Conservation (phyloP, 2,113 vertebrate species). For the Plecturocebus donacophilus region DNA sequence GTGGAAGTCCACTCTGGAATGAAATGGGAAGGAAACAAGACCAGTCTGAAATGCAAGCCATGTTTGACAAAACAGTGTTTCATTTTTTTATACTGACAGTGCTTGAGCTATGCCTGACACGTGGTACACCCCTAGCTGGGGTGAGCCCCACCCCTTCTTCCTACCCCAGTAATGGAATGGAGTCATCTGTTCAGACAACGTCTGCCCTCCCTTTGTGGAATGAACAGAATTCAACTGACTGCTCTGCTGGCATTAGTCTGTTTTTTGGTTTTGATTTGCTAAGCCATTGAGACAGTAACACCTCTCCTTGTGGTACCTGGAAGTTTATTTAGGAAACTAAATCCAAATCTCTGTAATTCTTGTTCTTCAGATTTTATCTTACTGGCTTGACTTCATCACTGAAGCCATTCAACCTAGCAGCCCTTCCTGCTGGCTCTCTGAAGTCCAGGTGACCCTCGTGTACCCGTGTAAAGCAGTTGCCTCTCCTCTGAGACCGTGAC, state of each 20-base stretch:
- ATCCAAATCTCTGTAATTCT: neutral
- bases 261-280: neutral
- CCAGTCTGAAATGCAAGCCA: neutral
- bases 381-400: no score
- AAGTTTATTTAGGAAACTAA: neutral
- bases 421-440: neutral
- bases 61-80: neutral
- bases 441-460: fast-evolving
- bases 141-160: neutral
- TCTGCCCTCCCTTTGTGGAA: neutral
- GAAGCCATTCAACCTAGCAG: no score
- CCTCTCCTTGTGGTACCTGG: fast-evolving
- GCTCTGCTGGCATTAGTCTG: neutral
- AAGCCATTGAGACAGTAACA: neutral
- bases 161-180: fast-evolving
- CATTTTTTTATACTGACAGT: neutral
- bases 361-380: neutral
- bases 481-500: neutral
- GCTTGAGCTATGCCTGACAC: fast-evolving
- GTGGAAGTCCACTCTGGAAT: no score
- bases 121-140: fast-evolving
- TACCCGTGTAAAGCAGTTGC: fast-evolving
- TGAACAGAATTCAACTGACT: neutral
- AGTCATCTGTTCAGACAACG: neutral
- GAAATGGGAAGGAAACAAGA: neutral